These are phyloP conservation scores for Apus apus DNA, from an alignment of 2,113 vertebrate genomes.

Conservation along the genomic window DNA sequence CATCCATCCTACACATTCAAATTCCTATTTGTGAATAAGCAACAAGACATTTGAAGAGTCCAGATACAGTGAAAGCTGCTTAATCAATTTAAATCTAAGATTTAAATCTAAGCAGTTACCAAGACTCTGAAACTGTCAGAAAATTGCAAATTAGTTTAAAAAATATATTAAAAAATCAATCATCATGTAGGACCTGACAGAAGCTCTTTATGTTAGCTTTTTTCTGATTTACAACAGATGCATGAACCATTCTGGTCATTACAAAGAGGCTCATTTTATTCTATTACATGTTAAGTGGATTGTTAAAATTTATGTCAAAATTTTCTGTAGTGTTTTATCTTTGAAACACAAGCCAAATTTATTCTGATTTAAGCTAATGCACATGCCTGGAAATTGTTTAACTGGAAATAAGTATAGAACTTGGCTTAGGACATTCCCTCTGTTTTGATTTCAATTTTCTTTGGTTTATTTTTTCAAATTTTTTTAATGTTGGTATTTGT, in stretches of 20 bases:
- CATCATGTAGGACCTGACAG: background rate
- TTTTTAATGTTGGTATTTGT: background rate
- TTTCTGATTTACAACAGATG: background rate
- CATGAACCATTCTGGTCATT: background rate
- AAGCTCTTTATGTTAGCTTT: background rate
- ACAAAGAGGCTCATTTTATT: background rate
- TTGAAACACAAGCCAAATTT: background rate
- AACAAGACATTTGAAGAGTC: background rate
- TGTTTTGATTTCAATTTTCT: background rate
- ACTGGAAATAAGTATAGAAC: background rate
- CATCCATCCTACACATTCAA: background rate
- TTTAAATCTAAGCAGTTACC: background rate
- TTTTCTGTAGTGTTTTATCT: background rate
- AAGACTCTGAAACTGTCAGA: background rate
- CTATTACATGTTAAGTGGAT: background rate
- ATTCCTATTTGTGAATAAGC: background rate
- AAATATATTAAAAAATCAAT: background rate
- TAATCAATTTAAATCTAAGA: background rate
- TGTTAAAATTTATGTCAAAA: conserved; percentile 30
- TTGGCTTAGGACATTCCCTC: background rate
- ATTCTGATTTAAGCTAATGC: background rate
- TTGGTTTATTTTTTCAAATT: background rate
- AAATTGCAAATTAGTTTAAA: background rate
- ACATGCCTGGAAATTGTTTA: background rate
- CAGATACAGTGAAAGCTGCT: background rate